Evolutionary conservation across 2,113 vertebrate genomes (phyloP).

Genomic region (Crypturellus undulatus): DNA sequence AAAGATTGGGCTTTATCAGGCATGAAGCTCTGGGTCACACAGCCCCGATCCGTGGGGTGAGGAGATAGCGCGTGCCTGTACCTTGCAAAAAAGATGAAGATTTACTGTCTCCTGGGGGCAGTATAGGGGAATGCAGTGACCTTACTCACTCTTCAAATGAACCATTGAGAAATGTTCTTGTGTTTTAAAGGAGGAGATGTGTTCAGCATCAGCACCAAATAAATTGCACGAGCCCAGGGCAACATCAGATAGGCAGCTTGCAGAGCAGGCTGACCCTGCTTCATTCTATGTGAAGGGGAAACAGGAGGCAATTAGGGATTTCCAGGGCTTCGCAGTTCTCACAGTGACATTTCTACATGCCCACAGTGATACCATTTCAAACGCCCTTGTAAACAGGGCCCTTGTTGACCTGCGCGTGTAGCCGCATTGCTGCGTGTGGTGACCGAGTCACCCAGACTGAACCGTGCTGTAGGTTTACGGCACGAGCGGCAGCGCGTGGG

Average conservation of each 20-base stretch:
- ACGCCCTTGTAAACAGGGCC: neutral
- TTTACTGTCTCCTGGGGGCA: neutral
- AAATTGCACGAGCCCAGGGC: neutral
- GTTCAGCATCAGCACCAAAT: neutral
- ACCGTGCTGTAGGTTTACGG: neutral
- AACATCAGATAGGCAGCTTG: neutral
- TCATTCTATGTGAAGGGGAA: neutral
- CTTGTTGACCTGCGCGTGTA: neutral
- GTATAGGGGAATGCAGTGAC: neutral
- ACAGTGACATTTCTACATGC: neutral
- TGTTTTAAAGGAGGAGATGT: neutral
- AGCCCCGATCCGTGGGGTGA: neutral
- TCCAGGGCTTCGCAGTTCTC: neutral
- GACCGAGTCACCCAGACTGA: neutral
- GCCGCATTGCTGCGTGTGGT: neutral
- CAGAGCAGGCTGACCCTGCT: neutral
- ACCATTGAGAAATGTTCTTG: neutral
- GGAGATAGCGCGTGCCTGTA: neutral
- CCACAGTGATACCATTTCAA: neutral
- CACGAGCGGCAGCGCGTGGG: neutral
- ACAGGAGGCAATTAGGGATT: neutral
- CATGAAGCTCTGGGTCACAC: fast-evolving
- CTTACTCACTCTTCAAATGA: neutral
- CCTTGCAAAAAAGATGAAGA: neutral
- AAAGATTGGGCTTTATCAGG: neutral